Conservation (phyloP, 2,888 invertebrate species). For the Kryphioiulus occultus region DNA sequence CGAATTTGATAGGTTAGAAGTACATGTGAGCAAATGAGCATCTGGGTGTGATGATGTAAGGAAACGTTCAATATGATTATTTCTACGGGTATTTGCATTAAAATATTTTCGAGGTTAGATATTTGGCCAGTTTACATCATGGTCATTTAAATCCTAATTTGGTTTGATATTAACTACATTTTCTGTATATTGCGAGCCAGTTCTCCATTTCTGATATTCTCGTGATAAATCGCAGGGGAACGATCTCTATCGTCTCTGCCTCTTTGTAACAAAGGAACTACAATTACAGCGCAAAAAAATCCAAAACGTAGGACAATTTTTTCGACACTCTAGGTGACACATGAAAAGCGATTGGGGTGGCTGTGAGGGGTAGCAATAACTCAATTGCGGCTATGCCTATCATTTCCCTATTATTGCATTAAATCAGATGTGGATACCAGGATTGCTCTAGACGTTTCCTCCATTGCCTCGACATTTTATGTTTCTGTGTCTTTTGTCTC, state of each 20-base stretch:
- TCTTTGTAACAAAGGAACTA: not conserved
- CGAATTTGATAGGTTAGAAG: no score
- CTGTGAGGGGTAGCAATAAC: conserved; percentile 18
- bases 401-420: conserved; percentile 39
- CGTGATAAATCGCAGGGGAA: not conserved
- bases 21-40: no score
- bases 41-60: no score
- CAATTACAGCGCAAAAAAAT: not conserved
- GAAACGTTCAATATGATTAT: no score
- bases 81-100: not conserved
- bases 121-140: not conserved
- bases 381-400: conserved; percentile 40
- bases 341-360: not conserved
- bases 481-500: conserved; percentile 38
- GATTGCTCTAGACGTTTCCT: conserved; percentile 20
- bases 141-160: not conserved
- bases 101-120: not conserved
- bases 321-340: conserved; percentile 10
- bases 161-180: not conserved
- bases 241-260: not conserved
- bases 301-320: not conserved
- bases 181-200: not conserved
- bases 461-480: conserved; percentile 26
- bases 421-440: not conserved
- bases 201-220: not conserved